phyloP scores from a whole-genome alignment of 2,113 vertebrate species.

The Periophthalmus modestus region DNA sequence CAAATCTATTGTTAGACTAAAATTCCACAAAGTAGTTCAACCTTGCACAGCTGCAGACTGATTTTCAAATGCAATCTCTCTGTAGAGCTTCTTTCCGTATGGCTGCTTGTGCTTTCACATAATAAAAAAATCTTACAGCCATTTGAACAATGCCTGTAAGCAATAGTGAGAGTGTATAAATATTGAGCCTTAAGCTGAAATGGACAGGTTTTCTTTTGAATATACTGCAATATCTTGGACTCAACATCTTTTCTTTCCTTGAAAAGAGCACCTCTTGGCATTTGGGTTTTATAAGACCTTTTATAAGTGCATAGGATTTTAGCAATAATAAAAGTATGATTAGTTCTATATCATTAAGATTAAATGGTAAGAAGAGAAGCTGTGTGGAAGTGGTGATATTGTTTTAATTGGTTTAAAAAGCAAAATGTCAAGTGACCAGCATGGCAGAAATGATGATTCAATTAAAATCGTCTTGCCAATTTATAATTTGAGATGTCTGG shows the following conservation, averaged over 20 bases:
- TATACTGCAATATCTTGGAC: not conserved
- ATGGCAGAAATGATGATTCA: not conserved
- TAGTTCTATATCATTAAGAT: constrained; percentile 7
- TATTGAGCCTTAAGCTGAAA: no score
- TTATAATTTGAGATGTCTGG: not conserved
- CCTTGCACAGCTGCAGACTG: not conserved
- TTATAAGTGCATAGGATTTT: constrained; percentile 5
- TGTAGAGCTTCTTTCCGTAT: not conserved
- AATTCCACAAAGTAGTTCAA: no score
- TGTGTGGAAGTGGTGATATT: not conserved
- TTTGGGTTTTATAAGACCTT: constrained; percentile 8
- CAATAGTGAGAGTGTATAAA: no score
- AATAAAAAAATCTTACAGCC: no score
- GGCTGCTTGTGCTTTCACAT: not conserved
- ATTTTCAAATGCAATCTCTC: not conserved
- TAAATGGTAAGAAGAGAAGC: not conserved
- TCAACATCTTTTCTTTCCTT: not conserved
- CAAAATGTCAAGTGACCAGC: not conserved
- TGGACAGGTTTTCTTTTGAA: not conserved
- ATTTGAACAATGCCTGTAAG: no score
- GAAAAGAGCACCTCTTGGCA: constrained; percentile 5
- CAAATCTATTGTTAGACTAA: no score
- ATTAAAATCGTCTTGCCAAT: not conserved
- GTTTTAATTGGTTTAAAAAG: not conserved
- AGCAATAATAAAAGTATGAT: constrained; percentile 3